Evolutionary conservation across 2,113 vertebrate species (phyloP).

Genomic region (Xiphophorus hellerii): DNA sequence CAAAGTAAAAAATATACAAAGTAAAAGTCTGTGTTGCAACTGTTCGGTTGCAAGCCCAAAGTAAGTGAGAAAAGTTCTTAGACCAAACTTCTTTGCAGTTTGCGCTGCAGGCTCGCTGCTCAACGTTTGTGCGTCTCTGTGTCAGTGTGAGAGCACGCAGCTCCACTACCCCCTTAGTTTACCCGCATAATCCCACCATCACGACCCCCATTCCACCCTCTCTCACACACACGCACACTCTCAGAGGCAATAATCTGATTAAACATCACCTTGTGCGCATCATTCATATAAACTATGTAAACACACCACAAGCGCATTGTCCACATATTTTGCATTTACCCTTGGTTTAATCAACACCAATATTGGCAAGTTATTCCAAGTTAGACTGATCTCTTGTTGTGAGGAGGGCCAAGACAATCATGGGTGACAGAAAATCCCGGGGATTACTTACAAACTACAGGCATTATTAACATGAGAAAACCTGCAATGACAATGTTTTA

Average conservation of each 20-base stretch:
- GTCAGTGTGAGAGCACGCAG: conserved; percentile 17
- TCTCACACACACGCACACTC: conserved; percentile 31
- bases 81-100: conserved; percentile 1
- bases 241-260: conserved; percentile 67
- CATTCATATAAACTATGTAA: conserved; percentile 14
- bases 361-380: not conserved
- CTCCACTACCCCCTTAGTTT: conserved; percentile 54
- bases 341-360: not conserved
- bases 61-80: conserved; percentile 9
- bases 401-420: conserved; percentile 25
- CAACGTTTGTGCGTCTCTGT: conserved; percentile 12
- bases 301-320: not conserved
- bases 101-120: conserved; percentile 9
- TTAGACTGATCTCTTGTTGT: conserved; percentile 19
- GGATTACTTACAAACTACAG: conserved; percentile 64
- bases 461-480: conserved; percentile 78
- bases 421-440: conserved; percentile 59
- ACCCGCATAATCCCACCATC: conserved; percentile 15
- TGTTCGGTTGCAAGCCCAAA: not conserved
- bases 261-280: conserved; percentile 43
- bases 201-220: conserved; percentile 11
- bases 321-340: not conserved
- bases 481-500: conserved; percentile 40
- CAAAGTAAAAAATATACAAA: not conserved
- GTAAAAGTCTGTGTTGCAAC: not conserved